Conservation (phyloP, 2,888 invertebrate genomes). For the Nemapogon koenigi region DNA sequence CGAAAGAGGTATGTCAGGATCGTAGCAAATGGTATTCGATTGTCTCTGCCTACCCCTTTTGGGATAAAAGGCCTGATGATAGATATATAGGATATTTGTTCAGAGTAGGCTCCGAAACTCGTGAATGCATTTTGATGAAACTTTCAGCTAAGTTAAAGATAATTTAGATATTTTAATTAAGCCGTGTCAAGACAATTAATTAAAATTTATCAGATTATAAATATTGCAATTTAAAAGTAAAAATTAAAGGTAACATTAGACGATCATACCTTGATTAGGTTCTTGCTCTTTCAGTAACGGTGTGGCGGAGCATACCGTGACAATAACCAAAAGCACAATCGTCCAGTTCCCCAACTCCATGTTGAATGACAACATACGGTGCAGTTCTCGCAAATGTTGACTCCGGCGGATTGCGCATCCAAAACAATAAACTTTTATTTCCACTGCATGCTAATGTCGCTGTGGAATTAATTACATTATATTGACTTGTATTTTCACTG, state of each 20-base stretch:
- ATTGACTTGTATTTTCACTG: too few relatives aligned
- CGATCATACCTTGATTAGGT: conserved; percentile 39
- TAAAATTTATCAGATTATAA: background rate
- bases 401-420: background rate
- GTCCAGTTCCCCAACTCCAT: conserved; percentile 41
- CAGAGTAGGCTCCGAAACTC: too few relatives aligned
- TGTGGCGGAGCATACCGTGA: conserved; percentile 28
- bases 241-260: conserved; percentile 8
- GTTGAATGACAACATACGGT: conserved; percentile 30
- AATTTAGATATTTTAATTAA: too few relatives aligned
- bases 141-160: too few relatives aligned
- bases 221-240: conserved; percentile 7
- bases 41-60: too few relatives aligned
- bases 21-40: too few relatives aligned
- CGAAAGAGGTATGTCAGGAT: too few relatives aligned
- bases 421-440: background rate
- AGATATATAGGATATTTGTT: too few relatives aligned
- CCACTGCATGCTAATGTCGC: background rate
- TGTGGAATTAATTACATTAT: too few relatives aligned
- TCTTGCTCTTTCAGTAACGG: conserved; percentile 42
- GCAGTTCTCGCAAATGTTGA: background rate
- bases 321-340: conserved; percentile 34
- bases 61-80: too few relatives aligned
- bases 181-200: too few relatives aligned
- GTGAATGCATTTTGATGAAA: too few relatives aligned